Evolutionary conservation across 2,888 invertebrate genomes (phyloP), one percentile per base, ranked within the genome.

Genomic region (Cremastinae sp.): DNA sequence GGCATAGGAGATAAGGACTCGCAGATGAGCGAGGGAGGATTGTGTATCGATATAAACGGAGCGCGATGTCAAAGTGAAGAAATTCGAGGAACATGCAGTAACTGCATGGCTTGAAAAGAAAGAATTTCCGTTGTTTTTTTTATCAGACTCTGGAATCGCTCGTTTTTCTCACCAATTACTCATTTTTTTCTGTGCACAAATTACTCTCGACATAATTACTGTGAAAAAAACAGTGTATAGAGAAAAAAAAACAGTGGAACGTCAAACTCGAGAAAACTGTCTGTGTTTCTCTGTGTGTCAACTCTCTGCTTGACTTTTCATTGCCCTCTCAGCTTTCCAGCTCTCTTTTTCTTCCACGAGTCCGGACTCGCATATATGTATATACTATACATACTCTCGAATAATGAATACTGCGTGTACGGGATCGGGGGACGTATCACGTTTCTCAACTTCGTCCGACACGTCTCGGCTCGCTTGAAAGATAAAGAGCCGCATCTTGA

Each of bases 1-100:
- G 81, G 79, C 66, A 69, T 72, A 64, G 43, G 79, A 84, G 85
- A 86, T 86, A 86, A 84, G 84, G 78, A 75, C 56, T 70, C 75
- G 53, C 49, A 54, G 65, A 58, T 41, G 45, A 28, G 75, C 72
- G 59, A 66, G 66, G 45, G 16, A 20, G 59, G 36, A 12, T 53
- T 43, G 43, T 22, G 14, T 14, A 34, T 34, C 43, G 10, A 38
- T 49, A 49, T 45, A 43, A 14, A 49, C 14, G 34, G 59, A 22
- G 54, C 45, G 14, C 28, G 49, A 61, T 56, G 59, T 49, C 65
- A 36, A 38, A 64, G 47, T 61, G 73, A 70, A 69, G 75, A 75
- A 75, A 76, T 66, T 74, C 70, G 66, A 72, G 74, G 68, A 65
- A 74, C 59, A 72, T 70, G 28, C 2, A 28, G 2, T 28, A 5